Conservation (phyloP, 1,140 invertebrate genomes). For the Magallana angulata region DNA sequence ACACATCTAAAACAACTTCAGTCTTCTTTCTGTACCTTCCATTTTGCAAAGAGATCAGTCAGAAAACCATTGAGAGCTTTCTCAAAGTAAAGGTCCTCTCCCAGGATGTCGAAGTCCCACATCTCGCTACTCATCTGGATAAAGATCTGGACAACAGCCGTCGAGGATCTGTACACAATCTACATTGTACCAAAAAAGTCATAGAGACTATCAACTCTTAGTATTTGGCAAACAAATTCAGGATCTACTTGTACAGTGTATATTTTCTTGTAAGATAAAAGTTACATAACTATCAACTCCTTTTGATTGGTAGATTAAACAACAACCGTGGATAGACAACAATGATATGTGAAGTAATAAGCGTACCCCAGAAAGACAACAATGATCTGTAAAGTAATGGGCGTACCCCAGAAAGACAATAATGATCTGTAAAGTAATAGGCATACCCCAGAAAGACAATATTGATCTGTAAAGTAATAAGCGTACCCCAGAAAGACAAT, state of each 20-base stretch:
- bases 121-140: constrained; percentile 99
- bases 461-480: no score
- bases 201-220: no score
- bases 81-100: constrained; percentile 94
- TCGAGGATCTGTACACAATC: constrained; percentile 97
- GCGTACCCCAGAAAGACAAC: constrained; percentile 81
- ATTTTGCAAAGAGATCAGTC: constrained; percentile 97
- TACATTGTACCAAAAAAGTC: constrained; percentile 65
- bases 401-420: constrained; percentile 81
- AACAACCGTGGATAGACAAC: no score
- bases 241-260: no score
- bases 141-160: constrained; percentile 96
- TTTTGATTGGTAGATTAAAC: no score
- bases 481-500: constrained; percentile 81
- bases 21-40: constrained; percentile 86
- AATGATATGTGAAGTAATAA: no score
- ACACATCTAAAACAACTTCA: neutral
- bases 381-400: no score
- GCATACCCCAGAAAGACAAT: constrained; percentile 81
- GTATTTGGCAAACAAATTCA: no score
- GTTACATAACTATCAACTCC: no score
- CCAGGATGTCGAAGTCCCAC: constrained; percentile 99
- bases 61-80: constrained; percentile 97
- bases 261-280: no score
- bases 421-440: no score